A percentile compares a stretch with the other conserved stretches of the same genome.
These are phyloP conservation scores for Octonoba sinensis DNA, from an alignment of 2,888 invertebrate genomes.

Conservation along the genomic window DNA sequence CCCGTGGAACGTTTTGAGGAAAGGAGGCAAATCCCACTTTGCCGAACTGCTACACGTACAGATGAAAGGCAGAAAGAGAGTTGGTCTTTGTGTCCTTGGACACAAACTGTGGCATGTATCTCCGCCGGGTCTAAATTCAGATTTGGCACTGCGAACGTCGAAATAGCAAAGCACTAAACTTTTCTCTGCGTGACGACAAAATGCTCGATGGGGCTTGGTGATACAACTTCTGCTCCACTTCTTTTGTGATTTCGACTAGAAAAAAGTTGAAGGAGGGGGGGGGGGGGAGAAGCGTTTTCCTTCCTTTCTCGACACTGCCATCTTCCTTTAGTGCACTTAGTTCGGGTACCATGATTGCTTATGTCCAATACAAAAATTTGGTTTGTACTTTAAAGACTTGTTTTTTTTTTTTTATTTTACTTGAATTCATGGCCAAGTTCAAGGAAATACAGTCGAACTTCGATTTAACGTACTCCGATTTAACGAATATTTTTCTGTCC, in stretches of 20 bases:
- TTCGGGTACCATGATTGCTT: no score
- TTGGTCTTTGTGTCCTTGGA: constrained; percentile 56
- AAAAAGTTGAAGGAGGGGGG: no score
- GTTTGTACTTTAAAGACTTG: no score
- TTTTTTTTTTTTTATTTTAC: no score
- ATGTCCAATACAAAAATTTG: no score
- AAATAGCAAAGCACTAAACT: constrained; percentile 52
- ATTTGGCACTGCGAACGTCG: constrained; percentile 56
- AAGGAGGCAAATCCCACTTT: constrained; percentile 4
- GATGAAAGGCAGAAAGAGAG: constrained; percentile 16
- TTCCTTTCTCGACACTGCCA: not conserved
- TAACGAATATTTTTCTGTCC: no score
- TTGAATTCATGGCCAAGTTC: no score
- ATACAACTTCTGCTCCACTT: constrained; percentile 4
- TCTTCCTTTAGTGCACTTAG: not conserved
- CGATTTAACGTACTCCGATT: no score
- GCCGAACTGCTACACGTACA: constrained; percentile 3
- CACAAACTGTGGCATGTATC: constrained; percentile 34
- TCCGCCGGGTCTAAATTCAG: constrained; percentile 62
- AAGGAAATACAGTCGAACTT: no score
- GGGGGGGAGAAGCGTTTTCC: not conserved
- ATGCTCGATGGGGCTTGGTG: constrained; percentile 17
- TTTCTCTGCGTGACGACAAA: constrained; percentile 40
- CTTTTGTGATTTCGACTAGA: no score
- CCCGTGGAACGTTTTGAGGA: not conserved